phyloP scores from a whole-genome alignment of 2,113 vertebrate species.

The human region DNA sequence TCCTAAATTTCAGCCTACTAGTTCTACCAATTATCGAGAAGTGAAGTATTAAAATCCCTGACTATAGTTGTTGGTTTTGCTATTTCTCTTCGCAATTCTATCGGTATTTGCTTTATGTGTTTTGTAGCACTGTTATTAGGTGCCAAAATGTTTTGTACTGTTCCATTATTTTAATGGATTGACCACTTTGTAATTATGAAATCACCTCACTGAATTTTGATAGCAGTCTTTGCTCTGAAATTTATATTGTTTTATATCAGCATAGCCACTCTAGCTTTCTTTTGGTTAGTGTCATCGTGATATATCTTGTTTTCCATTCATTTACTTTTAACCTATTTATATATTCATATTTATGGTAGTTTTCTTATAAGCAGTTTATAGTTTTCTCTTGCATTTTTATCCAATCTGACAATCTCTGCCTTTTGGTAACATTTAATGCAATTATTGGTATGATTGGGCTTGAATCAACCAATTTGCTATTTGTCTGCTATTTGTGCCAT shows the following conservation, averaged over 20 bases:
- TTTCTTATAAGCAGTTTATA: background rate
- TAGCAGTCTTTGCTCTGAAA: background rate
- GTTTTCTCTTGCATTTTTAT: background rate
- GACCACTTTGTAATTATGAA: background rate
- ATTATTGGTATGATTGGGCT: background rate
- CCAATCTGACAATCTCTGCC: background rate
- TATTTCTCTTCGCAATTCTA: background rate
- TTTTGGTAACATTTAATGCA: background rate
- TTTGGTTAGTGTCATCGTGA: background rate
- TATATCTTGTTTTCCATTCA: background rate
- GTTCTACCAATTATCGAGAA: background rate
- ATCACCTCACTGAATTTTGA: background rate
- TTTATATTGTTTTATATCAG: background rate
- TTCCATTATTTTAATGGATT: background rate
- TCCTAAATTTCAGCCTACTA: background rate
- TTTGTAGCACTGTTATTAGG: background rate
- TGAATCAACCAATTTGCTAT: background rate
- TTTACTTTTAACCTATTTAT: background rate
- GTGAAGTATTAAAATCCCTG: background rate
- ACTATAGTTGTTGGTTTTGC: background rate
- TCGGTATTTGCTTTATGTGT: background rate
- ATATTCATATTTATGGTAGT: background rate
- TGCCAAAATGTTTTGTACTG: background rate
- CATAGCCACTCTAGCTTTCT: background rate
- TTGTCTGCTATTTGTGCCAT: background rate